Conservation (phyloP, 64 coral and sea anemone genomes). For the Pocillopora verrucosa region DNA sequence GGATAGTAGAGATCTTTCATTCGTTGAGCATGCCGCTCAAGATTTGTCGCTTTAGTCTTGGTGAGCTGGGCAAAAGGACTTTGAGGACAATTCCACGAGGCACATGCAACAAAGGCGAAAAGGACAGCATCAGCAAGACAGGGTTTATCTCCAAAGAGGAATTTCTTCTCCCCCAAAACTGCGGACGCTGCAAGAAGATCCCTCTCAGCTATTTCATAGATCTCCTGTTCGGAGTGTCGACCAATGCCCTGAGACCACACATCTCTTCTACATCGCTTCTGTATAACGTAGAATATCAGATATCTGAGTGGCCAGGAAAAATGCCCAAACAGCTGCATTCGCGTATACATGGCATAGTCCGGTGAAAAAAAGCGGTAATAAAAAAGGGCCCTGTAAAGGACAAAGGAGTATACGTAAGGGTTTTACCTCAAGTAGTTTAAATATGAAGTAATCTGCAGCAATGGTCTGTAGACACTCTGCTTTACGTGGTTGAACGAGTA, state of each 20-base stretch:
- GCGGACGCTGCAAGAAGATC: constrained; percentile 50
- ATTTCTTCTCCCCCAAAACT: constrained; percentile 55
- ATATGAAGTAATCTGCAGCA: no score
- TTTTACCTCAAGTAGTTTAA: no score
- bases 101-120: constrained; percentile 48
- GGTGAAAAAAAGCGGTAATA: constrained; percentile 31
- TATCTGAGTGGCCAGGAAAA: constrained; percentile 24
- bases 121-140: constrained; percentile 53
- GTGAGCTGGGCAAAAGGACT: constrained; percentile 46
- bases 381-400: constrained; percentile 40
- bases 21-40: constrained; percentile 38
- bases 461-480: no score
- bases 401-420: not conserved
- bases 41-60: constrained; percentile 40
- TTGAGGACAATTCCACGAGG: constrained; percentile 18
- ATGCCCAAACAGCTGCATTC: not conserved
- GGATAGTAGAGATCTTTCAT: constrained; percentile 64
- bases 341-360: not conserved
- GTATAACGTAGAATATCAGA: constrained; percentile 24
- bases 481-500: no score
- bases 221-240: constrained; percentile 48
- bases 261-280: constrained; percentile 12
- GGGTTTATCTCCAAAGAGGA: constrained; percentile 62
- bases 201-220: constrained; percentile 55
- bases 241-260: constrained; percentile 60